A percentile compares a stretch with the other conserved stretches of the same genome.
Conservation (phyloP, 2,888 invertebrate species). For the Sialis lutaria region DNA sequence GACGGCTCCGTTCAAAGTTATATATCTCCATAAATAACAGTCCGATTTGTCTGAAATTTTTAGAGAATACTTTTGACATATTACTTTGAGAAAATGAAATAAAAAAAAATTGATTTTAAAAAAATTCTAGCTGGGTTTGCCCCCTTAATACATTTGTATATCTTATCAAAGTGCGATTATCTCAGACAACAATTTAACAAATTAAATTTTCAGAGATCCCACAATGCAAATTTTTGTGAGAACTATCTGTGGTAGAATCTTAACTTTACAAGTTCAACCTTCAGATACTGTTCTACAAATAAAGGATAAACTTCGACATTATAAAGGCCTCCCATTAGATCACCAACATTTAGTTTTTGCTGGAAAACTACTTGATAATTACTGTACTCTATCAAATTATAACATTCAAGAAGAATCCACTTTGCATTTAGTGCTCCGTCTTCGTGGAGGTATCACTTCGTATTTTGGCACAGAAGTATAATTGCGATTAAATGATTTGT, state of each 20-base stretch:
- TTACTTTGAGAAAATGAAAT: no score
- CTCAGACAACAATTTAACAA: constrained; percentile 2
- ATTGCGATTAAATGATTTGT: constrained; percentile 99
- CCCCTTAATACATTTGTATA: no score
- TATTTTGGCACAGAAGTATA: constrained; percentile 95
- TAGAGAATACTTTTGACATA: no score
- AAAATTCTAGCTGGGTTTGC: no score
- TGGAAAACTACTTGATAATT: constrained; percentile 89
- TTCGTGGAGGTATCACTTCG: constrained; percentile 91
- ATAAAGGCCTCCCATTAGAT: constrained; percentile 81
- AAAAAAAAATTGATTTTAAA: no score
- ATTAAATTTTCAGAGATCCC: constrained; percentile 22
- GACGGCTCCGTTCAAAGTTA: no score
- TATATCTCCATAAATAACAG: no score
- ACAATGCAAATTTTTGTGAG: constrained; percentile 95
- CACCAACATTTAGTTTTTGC: constrained; percentile 84
- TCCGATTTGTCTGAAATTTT: no score
- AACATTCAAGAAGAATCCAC: constrained; percentile 94
- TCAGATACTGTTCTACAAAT: constrained; percentile 92
- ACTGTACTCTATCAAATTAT: constrained; percentile 79
- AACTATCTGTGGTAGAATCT: constrained; percentile 85
- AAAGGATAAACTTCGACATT: constrained; percentile 82
- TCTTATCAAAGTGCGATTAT: no score
- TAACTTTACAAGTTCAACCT: constrained; percentile 81
- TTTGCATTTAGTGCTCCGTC: constrained; percentile 81